Percentiles rank a stretch among this genome's conserved stretches.
Evolutionary conservation across 1,140 invertebrate species (phyloP).

Genomic region (Leptopilina boulardi): DNA sequence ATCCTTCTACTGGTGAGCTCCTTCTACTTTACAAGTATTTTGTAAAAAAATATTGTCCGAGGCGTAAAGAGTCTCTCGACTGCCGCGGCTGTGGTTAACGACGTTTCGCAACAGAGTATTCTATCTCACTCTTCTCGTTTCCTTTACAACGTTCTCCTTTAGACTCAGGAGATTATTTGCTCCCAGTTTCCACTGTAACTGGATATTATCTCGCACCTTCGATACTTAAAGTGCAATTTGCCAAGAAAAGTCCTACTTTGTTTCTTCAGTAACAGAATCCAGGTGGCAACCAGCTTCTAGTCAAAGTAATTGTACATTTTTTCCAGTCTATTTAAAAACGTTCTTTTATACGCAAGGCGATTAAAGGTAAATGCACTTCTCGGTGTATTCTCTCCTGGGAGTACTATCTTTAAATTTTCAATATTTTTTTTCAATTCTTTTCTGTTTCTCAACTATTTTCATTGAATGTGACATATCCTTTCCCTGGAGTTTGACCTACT

Average conservation of each 20-base stretch:
- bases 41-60: conserved; percentile 50
- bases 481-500: no score
- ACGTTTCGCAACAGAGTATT: conserved; percentile 7
- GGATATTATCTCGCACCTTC: conserved; percentile 16
- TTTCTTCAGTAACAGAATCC: conserved; percentile 5
- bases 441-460: no score
- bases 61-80: neutral
- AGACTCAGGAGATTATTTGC: conserved; percentile 28
- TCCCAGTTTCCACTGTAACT: neutral
- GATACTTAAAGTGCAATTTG: conserved; percentile 8
- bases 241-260: neutral
- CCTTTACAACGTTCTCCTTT: neutral
- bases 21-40: conserved; percentile 44
- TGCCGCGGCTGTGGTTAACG: neutral
- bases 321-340: neutral
- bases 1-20: neutral
- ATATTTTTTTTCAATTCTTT: no score
- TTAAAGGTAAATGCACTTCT: neutral
- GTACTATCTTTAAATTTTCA: neutral
- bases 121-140: conserved; percentile 36
- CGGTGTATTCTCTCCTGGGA: neutral
- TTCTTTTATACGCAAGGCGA: neutral
- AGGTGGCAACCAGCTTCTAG: conserved; percentile 10
- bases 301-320: conserved; percentile 1
- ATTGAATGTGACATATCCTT: no score